Base-by-base conservation (phyloP, 37 sponge, comb jelly and placozoan genomes). In the Theonella swinhoei region DNA sequence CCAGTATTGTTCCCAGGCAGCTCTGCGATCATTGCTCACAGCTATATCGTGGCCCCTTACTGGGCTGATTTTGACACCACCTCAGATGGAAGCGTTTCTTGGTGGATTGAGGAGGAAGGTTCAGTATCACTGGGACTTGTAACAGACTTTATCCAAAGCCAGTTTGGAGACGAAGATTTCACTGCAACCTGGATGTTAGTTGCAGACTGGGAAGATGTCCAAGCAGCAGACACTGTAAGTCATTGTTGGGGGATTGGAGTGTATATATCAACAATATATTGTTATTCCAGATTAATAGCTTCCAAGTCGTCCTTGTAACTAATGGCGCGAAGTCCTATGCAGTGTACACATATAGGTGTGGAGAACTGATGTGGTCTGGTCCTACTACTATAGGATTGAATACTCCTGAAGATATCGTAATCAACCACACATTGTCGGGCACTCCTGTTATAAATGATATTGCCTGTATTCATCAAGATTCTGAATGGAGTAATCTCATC, bases 11-110 rank as follows among this genome's bases (percentile, higher is more conserved):
- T 47, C 54, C 54, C 54, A 14, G 7, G 11, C 54, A 47, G 11
- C 54, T 17, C 54, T 14, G 54, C 54, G 11, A 47, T 47, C 14
- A 14, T 47, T 17, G 54, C 54, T 14, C 54, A 14, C 7, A 79
- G 43, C 23, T 79, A 66, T 68, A 14, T 79, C 3, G 79, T 79
- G 64, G 43, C 79, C 39, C 79, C 79, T 2, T 79, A 65, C 79
- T 79, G 79, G 79, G 79, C 79, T 40, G 68, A 79, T 23, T 36
- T 62, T 64, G 79, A 79, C 41, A 39, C 43, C 28, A 39, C 47
- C 7, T 32, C 79, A 38, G 40, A 30, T 4, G 79, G 79, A 32
- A 9, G 65, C 26, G 41, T 79, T 3, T 79, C 79, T 37, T 79
- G 54, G 54, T 47, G 54, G 54, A 47, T 47, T 17, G 11, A 47